A percentile compares a stretch with the other conserved stretches of the same genome.
Conservation (phyloP, 2,888 invertebrate species). For the Stenurella melanura region DNA sequence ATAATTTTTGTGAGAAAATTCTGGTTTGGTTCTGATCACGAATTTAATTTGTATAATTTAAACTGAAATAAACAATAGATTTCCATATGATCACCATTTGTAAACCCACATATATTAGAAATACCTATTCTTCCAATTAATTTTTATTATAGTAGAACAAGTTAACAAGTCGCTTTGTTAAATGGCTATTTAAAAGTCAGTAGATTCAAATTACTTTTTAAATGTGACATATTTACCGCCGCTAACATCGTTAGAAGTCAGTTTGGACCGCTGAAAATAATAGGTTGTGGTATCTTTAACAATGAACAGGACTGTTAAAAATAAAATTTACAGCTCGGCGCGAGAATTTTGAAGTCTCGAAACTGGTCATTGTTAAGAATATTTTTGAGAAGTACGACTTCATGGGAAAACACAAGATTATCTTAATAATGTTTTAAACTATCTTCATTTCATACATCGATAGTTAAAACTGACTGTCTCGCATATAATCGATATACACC, state of each 20-base stretch:
- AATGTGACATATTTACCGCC: not conserved
- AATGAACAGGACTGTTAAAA: not conserved
- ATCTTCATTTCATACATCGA: no score
- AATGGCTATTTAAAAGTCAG: not conserved
- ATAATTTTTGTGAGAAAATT: no score
- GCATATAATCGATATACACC: no score
- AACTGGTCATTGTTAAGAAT: not conserved
- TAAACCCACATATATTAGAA: not conserved
- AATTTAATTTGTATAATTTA: no score
- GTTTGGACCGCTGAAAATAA: not conserved
- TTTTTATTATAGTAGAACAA: constrained; percentile 6
- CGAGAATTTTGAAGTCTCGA: not conserved
- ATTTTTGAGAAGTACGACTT: no score
- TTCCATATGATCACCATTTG: not conserved
- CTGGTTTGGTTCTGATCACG: no score
- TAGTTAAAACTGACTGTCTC: no score
- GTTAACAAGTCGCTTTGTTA: not conserved
- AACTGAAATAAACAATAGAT: not conserved
- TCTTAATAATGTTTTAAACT: no score
- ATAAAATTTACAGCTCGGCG: not conserved
- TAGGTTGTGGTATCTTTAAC: not conserved
- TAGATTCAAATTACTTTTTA: constrained; percentile 21
- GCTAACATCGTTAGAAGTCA: not conserved
- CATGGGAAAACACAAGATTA: no score
- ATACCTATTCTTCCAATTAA: not conserved